Conservation (phyloP, 2,113 vertebrate species). For the Psammodynastes pulverulentus region DNA sequence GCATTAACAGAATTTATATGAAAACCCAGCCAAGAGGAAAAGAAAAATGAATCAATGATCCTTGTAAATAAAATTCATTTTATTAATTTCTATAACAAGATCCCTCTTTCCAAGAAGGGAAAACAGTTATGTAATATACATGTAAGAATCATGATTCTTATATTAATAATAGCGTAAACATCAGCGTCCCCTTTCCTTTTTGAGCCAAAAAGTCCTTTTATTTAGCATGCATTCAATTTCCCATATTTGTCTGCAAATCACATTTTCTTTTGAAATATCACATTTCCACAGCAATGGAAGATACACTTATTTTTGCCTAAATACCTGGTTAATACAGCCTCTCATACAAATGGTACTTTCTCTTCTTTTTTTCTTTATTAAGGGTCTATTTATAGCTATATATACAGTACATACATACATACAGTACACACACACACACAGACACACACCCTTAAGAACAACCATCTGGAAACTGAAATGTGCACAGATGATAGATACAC, state of each 20-base stretch:
- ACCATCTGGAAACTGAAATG: conserved; percentile 73
- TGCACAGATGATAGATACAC: conserved; percentile 70
- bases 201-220: conserved; percentile 1
- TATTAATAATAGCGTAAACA: neutral
- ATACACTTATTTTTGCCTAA: conserved; percentile 74
- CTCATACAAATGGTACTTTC: conserved; percentile 66
- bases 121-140: neutral
- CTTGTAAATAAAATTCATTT: neutral
- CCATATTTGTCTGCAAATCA: conserved; percentile 39
- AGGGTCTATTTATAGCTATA: conserved; percentile 57
- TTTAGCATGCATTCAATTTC: neutral
- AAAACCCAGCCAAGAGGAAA: neutral
- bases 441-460: conserved; percentile 56
- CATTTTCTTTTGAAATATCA: conserved; percentile 52
- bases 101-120: neutral
- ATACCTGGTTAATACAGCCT: conserved; percentile 72
- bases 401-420: neutral
- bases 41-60: neutral
- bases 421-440: neutral
- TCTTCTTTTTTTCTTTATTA: conserved; percentile 59
- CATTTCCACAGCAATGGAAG: conserved; percentile 59
- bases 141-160: neutral
- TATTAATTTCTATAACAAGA: neutral
- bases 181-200: neutral
- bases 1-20: neutral